Conservation (phyloP, 2,888 invertebrate species). For the Amblyjoppa fuscipennis region DNA sequence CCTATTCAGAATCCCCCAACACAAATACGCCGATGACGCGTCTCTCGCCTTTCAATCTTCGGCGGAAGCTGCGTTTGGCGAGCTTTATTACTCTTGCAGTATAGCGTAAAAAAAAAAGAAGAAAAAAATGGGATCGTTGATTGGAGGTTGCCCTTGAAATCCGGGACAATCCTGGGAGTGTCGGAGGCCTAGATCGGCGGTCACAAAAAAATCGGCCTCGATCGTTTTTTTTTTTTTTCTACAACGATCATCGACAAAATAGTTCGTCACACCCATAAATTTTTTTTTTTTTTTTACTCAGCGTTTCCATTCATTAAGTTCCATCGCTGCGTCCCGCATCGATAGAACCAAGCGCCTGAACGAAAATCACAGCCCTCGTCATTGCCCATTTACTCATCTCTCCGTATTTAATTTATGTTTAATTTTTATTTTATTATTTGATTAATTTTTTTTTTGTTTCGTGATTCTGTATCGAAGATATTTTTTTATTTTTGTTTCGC, state of each 20-base stretch:
- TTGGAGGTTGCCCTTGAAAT: slow-evolving; percentile 78
- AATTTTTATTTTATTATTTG: slow-evolving; percentile 52
- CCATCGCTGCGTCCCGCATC: neutral
- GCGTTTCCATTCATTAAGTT: neutral
- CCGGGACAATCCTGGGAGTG: slow-evolving; percentile 61
- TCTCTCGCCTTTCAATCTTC: slow-evolving; percentile 14
- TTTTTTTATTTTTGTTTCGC: slow-evolving; percentile 73
- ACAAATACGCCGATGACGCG: slow-evolving; percentile 15
- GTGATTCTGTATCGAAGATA: slow-evolving; percentile 68
- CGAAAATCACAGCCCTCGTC: slow-evolving; percentile 11
- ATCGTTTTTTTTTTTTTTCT: slow-evolving; percentile 5
- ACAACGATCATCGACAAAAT: slow-evolving; percentile 37
- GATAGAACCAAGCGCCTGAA: neutral
- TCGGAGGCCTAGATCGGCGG: slow-evolving; percentile 50
- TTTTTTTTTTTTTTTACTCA: slow-evolving; percentile 30
- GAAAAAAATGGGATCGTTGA: slow-evolving; percentile 46
- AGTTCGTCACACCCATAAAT: slow-evolving; percentile 31
- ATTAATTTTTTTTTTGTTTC: slow-evolving; percentile 30
- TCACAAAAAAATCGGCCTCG: slow-evolving; percentile 39
- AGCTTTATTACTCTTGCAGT: neutral
- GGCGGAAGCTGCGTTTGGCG: slow-evolving; percentile 33
- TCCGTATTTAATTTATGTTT: slow-evolving; percentile 40
- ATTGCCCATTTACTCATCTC: slow-evolving; percentile 19
- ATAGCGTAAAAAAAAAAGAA: neutral
- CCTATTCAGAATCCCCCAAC: neutral